phyloP scores from a whole-genome alignment of 2,113 vertebrate species.

The Colistium nudipinnis region DNA sequence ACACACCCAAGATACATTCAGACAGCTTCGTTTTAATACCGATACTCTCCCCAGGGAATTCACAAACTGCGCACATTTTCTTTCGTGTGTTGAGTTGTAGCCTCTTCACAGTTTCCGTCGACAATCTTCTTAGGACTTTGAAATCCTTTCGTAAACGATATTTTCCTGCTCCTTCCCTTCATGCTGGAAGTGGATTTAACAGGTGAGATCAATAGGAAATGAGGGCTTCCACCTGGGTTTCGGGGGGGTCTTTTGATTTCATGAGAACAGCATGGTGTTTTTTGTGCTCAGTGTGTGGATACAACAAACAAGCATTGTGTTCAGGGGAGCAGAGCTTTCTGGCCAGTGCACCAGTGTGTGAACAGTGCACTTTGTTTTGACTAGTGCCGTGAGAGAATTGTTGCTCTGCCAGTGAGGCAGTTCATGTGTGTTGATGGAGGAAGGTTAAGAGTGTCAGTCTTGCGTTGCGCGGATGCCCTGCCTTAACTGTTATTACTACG shows the following conservation, averaged over 20 bases:
- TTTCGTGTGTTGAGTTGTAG: conserved; percentile 14
- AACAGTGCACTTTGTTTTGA: conserved; percentile 68
- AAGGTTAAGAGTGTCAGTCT: conserved; percentile 67
- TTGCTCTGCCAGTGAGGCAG: conserved; percentile 44
- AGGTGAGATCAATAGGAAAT: conserved; percentile 66
- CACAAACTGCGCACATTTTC: conserved; percentile 21
- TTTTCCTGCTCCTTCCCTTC: conserved; percentile 25
- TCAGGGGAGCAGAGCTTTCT: conserved; percentile 17
- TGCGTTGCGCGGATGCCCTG: conserved; percentile 49
- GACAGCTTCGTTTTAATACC: conserved; percentile 24
- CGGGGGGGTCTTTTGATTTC: conserved; percentile 49
- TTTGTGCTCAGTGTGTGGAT: conserved; percentile 30
- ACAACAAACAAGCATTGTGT: conserved; percentile 53
- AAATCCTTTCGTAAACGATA: conserved; percentile 53
- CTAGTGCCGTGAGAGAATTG: conserved; percentile 66
- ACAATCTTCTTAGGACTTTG: conserved; percentile 29
- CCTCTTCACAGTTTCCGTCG: conserved; percentile 12
- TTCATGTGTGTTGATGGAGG: conserved; percentile 67
- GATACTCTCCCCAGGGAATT: not conserved
- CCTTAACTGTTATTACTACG: conserved; percentile 69
- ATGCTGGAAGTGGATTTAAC: conserved; percentile 39
- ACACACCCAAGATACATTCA: conserved; percentile 13
- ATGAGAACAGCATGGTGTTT: conserved; percentile 58
- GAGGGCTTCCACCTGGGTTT: conserved; percentile 59
- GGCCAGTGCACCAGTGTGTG: conserved; percentile 54